Percentiles rank a stretch among this genome's conserved stretches.
phyloP scores from a whole-genome alignment of 2,888 invertebrate genomes.

The Mythimna albipuncta region DNA sequence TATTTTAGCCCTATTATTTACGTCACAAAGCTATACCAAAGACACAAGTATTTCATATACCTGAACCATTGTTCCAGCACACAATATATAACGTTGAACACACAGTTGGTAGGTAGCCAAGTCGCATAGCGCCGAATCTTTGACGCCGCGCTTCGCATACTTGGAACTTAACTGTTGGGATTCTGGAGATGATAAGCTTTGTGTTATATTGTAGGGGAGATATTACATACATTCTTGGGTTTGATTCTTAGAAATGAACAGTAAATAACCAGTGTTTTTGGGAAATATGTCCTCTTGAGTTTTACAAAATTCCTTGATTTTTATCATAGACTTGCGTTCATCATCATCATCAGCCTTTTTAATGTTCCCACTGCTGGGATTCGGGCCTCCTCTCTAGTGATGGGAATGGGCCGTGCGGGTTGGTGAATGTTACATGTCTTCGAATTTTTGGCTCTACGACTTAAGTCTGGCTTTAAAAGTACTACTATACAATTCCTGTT shows the following conservation, averaged over 20 bases:
- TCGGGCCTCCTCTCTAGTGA: too few species aligned
- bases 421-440: too few species aligned
- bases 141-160: slow-evolving; percentile 31
- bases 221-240: not conserved
- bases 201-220: not conserved
- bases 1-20: slow-evolving; percentile 27
- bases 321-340: too few species aligned
- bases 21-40: slow-evolving; percentile 22
- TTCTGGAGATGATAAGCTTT: slow-evolving; percentile 28
- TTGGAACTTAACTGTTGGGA: slow-evolving; percentile 32
- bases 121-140: slow-evolving; percentile 35
- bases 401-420: too few species aligned
- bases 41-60: slow-evolving; percentile 49
- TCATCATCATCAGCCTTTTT: too few species aligned
- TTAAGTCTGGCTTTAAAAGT: too few species aligned
- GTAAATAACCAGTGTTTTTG: not conserved
- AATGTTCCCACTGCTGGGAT: too few species aligned
- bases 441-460: too few species aligned
- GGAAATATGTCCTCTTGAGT: too few species aligned
- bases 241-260: not conserved
- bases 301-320: too few species aligned
- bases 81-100: slow-evolving; percentile 48
- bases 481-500: too few species aligned
- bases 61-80: slow-evolving; percentile 42
- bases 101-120: slow-evolving; percentile 56